Evolutionary conservation across 1,140 invertebrate species (phyloP).

Genomic region (Drosophila miranda): DNA sequence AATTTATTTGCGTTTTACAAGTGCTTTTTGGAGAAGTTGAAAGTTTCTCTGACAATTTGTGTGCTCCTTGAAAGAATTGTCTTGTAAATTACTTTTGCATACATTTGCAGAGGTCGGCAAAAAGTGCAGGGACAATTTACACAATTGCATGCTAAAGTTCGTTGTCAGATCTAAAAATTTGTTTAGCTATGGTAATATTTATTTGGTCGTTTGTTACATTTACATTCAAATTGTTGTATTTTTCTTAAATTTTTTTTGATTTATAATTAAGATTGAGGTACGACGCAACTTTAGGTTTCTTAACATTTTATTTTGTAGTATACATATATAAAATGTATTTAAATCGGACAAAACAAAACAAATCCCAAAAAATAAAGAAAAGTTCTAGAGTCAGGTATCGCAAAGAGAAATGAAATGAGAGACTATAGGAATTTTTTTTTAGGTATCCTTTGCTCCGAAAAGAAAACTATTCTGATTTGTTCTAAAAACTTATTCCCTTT

Average conservation of each 20-base stretch:
- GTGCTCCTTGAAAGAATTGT: constrained; percentile 15
- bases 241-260: not conserved
- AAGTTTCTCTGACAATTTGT: constrained; percentile 22
- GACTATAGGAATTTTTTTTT: too few relatives aligned
- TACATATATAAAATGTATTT: too few relatives aligned
- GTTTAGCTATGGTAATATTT: constrained; percentile 32
- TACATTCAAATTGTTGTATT: constrained; percentile 17
- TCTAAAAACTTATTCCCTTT: too few relatives aligned
- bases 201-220: constrained; percentile 22
- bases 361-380: too few relatives aligned
- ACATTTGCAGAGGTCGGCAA: constrained; percentile 34
- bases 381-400: too few relatives aligned
- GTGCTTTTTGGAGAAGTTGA: constrained; percentile 6
- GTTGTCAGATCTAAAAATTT: constrained; percentile 10
- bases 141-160: constrained; percentile 26
- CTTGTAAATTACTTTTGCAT: constrained; percentile 59
- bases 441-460: too few relatives aligned
- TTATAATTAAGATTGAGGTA: not conserved
- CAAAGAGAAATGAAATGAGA: too few relatives aligned
- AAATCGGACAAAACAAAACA: too few relatives aligned
- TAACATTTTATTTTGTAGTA: constrained; percentile 31
- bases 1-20: constrained; percentile 23
- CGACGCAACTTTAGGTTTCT: constrained; percentile 1
- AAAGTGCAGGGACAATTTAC: constrained; percentile 38
- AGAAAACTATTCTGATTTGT: too few relatives aligned